Evolutionary conservation across 2,888 invertebrate genomes (phyloP), one percentile per base, ranked within the genome.

Genomic region (Emmelina monodactyla): DNA sequence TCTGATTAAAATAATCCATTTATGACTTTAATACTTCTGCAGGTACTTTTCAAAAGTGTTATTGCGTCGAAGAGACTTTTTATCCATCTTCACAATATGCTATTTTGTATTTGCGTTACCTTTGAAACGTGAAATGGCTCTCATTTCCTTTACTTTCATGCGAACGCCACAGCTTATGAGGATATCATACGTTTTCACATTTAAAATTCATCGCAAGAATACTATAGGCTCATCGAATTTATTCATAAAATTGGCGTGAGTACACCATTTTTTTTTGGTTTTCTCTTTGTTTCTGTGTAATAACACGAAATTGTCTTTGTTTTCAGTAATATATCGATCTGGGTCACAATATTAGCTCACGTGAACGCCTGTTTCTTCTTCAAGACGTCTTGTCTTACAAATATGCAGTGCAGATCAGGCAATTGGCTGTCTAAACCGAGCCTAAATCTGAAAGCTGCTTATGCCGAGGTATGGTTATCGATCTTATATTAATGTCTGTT

Each of bases 341-440:
- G 76, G 73, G 78, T 79, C 12, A 71, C 80, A 1, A 61, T 81
- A 44, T 42, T 79, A n/a, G 62, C 73, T 0, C 81, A 82, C 36
- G 62, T 80, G 9, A 75, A 72, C 35, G 79, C 81, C 1, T 82
- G 81, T 40, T 42, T 81, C 4, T 82, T 80, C 51, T 82, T 76
- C 49, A 73, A 81, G 43, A 44, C 78, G 14, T 79, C 81, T 1
- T 82, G 81, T 33, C 51, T 81, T 1, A 76, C 78, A 0, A 70
- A 66, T 11, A 59, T 62, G 2, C 75, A 79, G 13, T 79, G 78
- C 38, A 59, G 57, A 11, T 68, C 71, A 1, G 50, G 53, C 2
- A 79, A 78, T 35, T 79, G 78, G 78, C 72, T 79, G 65, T 56
- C 67, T 7, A 78, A 79, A 41, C 50, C 50, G 2, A 65, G 67